Evolutionary conservation across 2,888 invertebrate species (phyloP).

Genomic region (Machimus rusticus): DNA sequence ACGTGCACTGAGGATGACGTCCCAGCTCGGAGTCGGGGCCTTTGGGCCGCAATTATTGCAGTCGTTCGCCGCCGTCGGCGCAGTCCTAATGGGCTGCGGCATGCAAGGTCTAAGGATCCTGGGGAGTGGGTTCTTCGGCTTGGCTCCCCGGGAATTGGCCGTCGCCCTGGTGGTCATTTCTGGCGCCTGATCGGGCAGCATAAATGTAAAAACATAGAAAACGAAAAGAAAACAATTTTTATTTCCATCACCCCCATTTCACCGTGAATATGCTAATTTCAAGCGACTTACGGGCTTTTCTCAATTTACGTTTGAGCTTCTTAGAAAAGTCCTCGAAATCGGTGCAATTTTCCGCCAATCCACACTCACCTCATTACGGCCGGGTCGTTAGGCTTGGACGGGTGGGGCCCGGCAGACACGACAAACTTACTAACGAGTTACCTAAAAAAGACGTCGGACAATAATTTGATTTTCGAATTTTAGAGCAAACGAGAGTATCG

Average conservation of each 20-base stretch:
- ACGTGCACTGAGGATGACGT: conserved; percentile 40
- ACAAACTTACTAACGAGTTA: conserved; percentile 22
- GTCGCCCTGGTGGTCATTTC: conserved; percentile 9
- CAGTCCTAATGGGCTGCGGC: conserved; percentile 39
- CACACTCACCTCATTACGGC: neutral
- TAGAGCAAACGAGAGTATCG: conserved; percentile 12
- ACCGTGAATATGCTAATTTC: conserved; percentile 21
- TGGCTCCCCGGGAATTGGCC: neutral
- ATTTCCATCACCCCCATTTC: neutral
- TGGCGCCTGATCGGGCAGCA: neutral
- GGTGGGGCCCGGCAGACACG: neutral
- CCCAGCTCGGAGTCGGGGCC: conserved; percentile 38
- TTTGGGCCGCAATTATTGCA: conserved; percentile 30
- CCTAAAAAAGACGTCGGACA: conserved; percentile 7
- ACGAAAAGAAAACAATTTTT: neutral
- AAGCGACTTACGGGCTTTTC: neutral
- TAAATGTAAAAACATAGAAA: neutral
- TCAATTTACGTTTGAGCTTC: conserved; percentile 12
- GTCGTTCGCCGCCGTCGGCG: conserved; percentile 10
- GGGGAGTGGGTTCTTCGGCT: neutral
- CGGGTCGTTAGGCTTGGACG: neutral
- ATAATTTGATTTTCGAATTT: conserved; percentile 28
- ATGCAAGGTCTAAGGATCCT: conserved; percentile 39
- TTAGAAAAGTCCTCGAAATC: neutral
- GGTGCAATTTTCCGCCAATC: neutral